Base-by-base conservation (phyloP, 2,888 invertebrate genomes). In the Cataglyphis livida region DNA sequence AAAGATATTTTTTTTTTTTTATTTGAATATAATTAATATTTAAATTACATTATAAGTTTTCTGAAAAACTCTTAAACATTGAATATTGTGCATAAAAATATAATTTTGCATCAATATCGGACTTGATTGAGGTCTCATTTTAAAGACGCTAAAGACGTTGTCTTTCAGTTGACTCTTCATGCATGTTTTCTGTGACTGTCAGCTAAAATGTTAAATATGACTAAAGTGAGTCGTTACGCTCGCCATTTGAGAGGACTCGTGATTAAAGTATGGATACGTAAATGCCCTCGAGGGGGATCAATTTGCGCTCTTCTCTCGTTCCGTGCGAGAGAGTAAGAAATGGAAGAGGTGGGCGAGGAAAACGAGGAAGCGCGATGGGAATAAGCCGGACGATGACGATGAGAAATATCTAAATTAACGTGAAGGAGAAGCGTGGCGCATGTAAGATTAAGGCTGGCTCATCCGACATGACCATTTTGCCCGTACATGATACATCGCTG, bases 401-500 rank as follows among this genome's bases (percentile, higher is more conserved):
- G 79, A 81, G 79, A 81, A 81, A 81, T 81, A 81, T 81, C 79
- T 71, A 75, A 75, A 81, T 81, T 81, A 81, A 81, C 79, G 61
- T 76, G 79, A 81, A 81, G 79, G 48, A 81, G 78, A 48, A 75
- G 61, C 79, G 38, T 76, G 61, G 75, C 79, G 48, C 38, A 61
- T 81, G 76, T 61, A 61, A 74, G 61, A 76, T 81, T 81, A 75
- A 81, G 76, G 76, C 48, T n/a, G 61, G 61, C 61, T 81, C 76
- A 61, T 73, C 79, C 44, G 48, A 79, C 75, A 75, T 75, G 61
- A 75, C 61, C 48, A 74, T 44, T 15, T 35, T 61, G 44, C 44
- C 48, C 5, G 18, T 48, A 44, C 76, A 62, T 81, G 79, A 81
- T 81, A 59, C 48, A 81, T 81, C 61, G 48, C 44, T 28, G 48